Percentiles rank a stretch among this genome's conserved stretches.
phyloP scores from a whole-genome alignment of 2,888 invertebrate genomes.

The Eretmocerus hayati region DNA sequence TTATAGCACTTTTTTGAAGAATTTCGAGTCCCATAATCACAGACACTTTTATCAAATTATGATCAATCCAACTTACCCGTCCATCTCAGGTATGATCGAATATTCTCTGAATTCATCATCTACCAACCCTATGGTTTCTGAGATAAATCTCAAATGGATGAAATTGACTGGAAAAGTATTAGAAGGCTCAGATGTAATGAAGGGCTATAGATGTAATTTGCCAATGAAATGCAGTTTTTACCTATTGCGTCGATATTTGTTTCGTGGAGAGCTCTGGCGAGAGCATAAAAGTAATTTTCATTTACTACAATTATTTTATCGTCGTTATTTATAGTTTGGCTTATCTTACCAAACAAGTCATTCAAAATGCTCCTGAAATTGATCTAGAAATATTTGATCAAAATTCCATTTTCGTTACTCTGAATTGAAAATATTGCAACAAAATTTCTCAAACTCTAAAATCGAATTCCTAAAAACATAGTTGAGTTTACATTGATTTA shows the following conservation, averaged over 20 bases:
- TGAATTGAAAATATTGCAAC: too few relatives aligned
- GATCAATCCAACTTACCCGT: conserved; percentile 14
- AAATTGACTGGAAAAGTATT: conserved; percentile 14
- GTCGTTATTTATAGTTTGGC: not conserved
- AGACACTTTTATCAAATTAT: too few relatives aligned
- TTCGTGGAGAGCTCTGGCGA: conserved; percentile 1
- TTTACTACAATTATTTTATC: conserved; percentile 5
- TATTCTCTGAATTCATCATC: conserved; percentile 4
- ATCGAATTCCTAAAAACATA: too few relatives aligned
- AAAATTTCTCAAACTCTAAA: too few relatives aligned
- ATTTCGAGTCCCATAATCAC: too few relatives aligned
- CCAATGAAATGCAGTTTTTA: conserved; percentile 1
- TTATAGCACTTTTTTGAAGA: too few relatives aligned
- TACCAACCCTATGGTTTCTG: conserved; percentile 18
- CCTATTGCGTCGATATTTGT: conserved; percentile 3
- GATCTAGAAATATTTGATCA: not conserved
- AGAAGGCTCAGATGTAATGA: not conserved
- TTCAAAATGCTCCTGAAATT: not conserved
- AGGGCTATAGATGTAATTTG: not conserved
- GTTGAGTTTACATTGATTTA: too few relatives aligned
- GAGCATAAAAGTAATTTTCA: conserved; percentile 3
- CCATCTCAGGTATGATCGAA: conserved; percentile 10
- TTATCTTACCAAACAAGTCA: conserved; percentile 2
- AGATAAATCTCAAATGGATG: conserved; percentile 14
- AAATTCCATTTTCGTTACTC: not conserved